Conservation (phyloP, 2,888 invertebrate species). For the Netelia melanura region DNA sequence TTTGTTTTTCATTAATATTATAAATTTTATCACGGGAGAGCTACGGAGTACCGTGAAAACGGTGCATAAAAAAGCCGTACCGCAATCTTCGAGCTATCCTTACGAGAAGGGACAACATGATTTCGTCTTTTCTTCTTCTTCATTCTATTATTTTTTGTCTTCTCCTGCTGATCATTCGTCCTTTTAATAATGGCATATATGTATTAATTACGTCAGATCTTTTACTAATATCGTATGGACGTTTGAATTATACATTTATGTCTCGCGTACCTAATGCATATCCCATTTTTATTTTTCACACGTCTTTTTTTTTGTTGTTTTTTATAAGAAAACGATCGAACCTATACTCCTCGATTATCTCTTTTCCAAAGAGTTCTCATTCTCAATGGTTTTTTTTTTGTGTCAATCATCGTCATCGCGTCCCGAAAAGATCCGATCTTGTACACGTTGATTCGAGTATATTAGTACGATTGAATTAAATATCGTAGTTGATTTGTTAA, state of each 20-base stretch:
- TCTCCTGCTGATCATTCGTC: slow-evolving; percentile 14
- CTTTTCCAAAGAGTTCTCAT: not conserved
- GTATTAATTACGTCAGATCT: slow-evolving; percentile 40
- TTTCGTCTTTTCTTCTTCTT: slow-evolving; percentile 19
- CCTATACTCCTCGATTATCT: not conserved
- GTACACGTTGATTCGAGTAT: slow-evolving; percentile 27
- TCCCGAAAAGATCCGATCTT: slow-evolving; percentile 32
- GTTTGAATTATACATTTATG: slow-evolving; percentile 57
- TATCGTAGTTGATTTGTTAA: slow-evolving; percentile 37
- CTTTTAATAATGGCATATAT: slow-evolving; percentile 4
- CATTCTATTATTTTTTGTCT: slow-evolving; percentile 22
- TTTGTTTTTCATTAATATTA: slow-evolving; percentile 21
- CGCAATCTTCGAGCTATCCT: slow-evolving; percentile 30
- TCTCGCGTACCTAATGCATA: slow-evolving; percentile 30
- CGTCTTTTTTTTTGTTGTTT: slow-evolving; percentile 17
- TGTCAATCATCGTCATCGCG: not conserved
- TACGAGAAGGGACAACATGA: slow-evolving; percentile 37
- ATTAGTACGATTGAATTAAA: slow-evolving; percentile 34
- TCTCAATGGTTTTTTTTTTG: slow-evolving; percentile 13
- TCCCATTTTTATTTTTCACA: slow-evolving; percentile 61
- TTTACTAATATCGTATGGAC: slow-evolving; percentile 60
- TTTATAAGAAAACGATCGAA: not conserved
- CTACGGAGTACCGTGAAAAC: slow-evolving; percentile 51
- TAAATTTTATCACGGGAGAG: slow-evolving; percentile 36
- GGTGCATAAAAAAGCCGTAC: slow-evolving; percentile 62